phyloP scores from a whole-genome alignment of 2,113 vertebrate species.

The Cacatua alba region DNA sequence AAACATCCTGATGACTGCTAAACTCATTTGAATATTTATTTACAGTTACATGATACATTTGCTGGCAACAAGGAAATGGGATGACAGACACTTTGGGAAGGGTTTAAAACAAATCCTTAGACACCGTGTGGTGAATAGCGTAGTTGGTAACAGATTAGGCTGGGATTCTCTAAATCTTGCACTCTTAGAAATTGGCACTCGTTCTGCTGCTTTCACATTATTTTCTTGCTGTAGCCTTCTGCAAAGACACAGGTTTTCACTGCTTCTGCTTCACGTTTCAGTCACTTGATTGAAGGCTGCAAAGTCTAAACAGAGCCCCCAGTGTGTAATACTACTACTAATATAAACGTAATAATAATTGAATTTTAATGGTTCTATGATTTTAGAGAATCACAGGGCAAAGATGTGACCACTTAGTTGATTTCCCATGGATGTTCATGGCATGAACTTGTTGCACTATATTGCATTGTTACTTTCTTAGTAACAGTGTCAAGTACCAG shows the following conservation, averaged over 20 bases:
- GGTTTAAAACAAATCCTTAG: conserved; percentile 45
- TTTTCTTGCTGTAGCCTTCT: conserved; percentile 34
- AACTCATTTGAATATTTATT: conserved; percentile 14
- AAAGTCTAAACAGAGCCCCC: neutral
- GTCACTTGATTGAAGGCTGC: neutral
- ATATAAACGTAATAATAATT: neutral
- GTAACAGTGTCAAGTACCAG: neutral
- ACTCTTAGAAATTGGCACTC: neutral
- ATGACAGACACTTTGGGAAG: conserved; percentile 4
- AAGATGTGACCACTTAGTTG: neutral
- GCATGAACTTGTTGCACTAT: neutral
- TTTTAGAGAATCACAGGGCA: neutral
- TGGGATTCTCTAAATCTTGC: conserved; percentile 21
- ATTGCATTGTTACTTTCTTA: neutral
- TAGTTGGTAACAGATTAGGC: conserved; percentile 20
- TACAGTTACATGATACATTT: conserved; percentile 12
- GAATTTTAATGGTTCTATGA: neutral
- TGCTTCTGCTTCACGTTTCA: neutral
- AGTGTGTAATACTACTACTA: neutral
- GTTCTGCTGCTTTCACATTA: neutral
- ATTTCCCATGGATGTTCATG: neutral
- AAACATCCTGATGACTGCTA: neutral
- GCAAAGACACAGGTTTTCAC: neutral
- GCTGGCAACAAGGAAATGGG: neutral
- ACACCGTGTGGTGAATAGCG: neutral